phyloP scores from a whole-genome alignment of 2,797 vertebrate genomes.

The Limosa lapponica region DNA sequence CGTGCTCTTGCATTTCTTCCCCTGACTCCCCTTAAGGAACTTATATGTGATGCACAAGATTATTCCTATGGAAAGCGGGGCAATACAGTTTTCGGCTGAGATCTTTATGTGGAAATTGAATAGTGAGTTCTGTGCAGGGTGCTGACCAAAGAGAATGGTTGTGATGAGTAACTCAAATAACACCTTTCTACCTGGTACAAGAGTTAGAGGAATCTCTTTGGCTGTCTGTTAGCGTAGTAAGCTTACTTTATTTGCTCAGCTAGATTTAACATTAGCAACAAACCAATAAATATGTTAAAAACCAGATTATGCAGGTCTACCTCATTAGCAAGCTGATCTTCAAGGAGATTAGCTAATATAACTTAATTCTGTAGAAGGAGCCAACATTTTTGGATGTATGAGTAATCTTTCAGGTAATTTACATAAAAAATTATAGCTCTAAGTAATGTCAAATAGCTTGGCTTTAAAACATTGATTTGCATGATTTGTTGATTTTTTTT shows the following conservation, averaged over 20 bases:
- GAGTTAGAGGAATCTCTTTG: background rate
- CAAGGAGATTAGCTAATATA: background rate
- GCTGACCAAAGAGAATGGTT: background rate
- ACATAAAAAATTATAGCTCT: background rate
- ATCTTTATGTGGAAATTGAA: background rate
- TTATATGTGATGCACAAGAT: background rate
- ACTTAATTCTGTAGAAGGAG: background rate
- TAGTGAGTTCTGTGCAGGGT: background rate
- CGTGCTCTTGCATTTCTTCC: background rate
- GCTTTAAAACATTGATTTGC: background rate
- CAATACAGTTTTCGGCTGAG: background rate
- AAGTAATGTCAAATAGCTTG: background rate
- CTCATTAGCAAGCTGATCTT: background rate
- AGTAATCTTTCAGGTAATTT: background rate
- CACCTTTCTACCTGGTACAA: background rate
- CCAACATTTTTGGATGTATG: background rate
- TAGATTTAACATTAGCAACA: background rate
- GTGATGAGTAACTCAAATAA: background rate
- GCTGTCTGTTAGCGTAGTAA: background rate
- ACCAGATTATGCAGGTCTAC: background rate
- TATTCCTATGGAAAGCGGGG: background rate
- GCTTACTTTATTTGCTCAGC: background rate
- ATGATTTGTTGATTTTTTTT: background rate
- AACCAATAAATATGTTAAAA: background rate
- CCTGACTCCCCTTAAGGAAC: background rate